phyloP scores from a whole-genome alignment of 2,888 invertebrate species.

The Pantelozetes paolii region DNA sequence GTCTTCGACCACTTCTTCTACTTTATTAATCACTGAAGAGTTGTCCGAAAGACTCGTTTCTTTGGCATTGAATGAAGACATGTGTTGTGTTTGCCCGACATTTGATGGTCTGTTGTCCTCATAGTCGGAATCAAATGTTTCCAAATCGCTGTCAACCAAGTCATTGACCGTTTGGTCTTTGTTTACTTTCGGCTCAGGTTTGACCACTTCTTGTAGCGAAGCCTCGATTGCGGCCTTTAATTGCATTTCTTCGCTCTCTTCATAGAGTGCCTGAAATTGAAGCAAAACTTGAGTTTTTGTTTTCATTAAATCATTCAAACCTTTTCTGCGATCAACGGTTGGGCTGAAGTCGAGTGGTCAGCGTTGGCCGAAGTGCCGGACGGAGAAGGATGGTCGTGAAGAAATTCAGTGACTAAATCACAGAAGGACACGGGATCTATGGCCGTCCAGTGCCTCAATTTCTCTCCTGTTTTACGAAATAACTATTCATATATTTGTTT shows the following conservation, averaged over 20 bases:
- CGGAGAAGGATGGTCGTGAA: conserved; percentile 51
- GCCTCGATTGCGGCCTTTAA: conserved; percentile 56
- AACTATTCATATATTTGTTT: background rate
- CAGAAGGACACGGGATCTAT: conserved; percentile 53
- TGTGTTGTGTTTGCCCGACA: too few species aligned
- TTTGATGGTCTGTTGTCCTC: conserved; percentile 49
- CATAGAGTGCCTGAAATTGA: conserved; percentile 34
- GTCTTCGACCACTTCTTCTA: conserved; percentile 42
- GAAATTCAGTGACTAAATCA: conserved; percentile 53
- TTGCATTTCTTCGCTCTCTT: conserved; percentile 55
- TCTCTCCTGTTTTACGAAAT: conserved; percentile 57
- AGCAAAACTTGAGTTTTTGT: background rate
- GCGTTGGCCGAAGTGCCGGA: conserved; percentile 49
- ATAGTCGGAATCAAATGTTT: conserved; percentile 54
- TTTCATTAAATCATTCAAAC: background rate
- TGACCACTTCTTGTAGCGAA: conserved; percentile 51
- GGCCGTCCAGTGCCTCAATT: conserved; percentile 56
- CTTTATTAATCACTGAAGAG: conserved; percentile 6
- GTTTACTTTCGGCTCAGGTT: background rate
- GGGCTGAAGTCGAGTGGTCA: conserved; percentile 47
- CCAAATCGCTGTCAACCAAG: conserved; percentile 51
- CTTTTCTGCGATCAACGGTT: background rate
- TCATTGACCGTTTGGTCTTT: conserved; percentile 46
- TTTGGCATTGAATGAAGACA: background rate
- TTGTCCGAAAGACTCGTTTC: background rate